Evolutionary conservation across 2,113 vertebrate genomes (phyloP), one percentile per base, ranked within the genome.

Genomic region (Lonchura striata): DNA sequence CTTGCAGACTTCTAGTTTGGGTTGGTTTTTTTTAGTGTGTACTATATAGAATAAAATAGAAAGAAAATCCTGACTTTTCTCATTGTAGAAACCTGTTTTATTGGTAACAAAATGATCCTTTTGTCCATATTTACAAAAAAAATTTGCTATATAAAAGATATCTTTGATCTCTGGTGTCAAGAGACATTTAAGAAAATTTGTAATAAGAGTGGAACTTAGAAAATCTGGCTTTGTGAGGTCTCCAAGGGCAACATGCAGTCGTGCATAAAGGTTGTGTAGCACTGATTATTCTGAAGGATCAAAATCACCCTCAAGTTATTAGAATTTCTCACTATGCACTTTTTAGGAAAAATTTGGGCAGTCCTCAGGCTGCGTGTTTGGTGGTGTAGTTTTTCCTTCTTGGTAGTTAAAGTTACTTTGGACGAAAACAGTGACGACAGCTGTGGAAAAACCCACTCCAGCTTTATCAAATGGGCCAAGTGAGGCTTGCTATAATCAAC

Each of bases 361-460:
- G 4, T 11, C 37, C 5, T 30, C 69, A 17, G 0, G 0, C 37
- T 18, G 44, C 6, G 6, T 8, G 5, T 22, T 60, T 20, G 52
- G 20, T 41, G n/a, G 3, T 21, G 20, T 13, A 4, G 0, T 20
- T 91, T 76, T 41, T 57, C 57, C 39, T 35, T 46, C 77, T 65
- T 9, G 1, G 68, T 68, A 5, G 22, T 80, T 72, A 2, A 63
- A 41, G 64, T 37, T 39, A 16, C 44, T 89, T 61, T 1, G 53
- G 63, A 72, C 57, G 49, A 65, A 72, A 94, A 54, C 77, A 61
- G 84, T 7, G 70, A 76, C 0, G 1, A 85, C 65, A 92, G 65
- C 83, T 18, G 35, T 57, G 86, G 78, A 87, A 89, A 94, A 92
- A 82, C 39, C 5, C 47, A n/a, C 63, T 27, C 28, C 70, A 41